Base-by-base conservation (phyloP, 2,888 invertebrate genomes). In the Synanthedon myopaeformis region DNA sequence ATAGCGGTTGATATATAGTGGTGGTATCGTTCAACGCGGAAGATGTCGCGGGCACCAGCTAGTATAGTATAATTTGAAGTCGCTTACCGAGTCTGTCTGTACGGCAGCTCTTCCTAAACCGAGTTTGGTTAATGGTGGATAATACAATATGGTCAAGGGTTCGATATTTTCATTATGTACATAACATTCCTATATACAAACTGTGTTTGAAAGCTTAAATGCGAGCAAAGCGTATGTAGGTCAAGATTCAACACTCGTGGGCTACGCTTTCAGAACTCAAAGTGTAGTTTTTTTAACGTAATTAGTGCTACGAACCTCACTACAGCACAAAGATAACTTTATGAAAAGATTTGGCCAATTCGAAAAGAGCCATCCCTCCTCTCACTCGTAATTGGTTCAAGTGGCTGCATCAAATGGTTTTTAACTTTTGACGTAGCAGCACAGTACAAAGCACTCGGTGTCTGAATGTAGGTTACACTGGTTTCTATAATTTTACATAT, bases 261-360 rank as follows among this genome's bases (percentile, higher is more conserved):
- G 65, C 58, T 62, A 61, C 59, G 62, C 65, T 70, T 72, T 71
- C 64, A 69, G 64, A 53, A 45, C 45, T 45, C 45, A 57, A 69
- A 76, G 71, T 74, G 76, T 74, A 78, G 76, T 76, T 79, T 79
- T n/a, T 79, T 79, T 76, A 76, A 81, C 73, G 69, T 82, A 82
- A 82, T 83, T 83, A 82, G 76, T 76, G 79, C 72, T 63, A 67
- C 73, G 68, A 69, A 71, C 69, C 68, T 65, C 71, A 73, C 74
- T 72, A 71, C 62, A 58, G 55, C 61, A 61, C 59, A 64, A 61
- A 62, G 65, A 58, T 55, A 59, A 65, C 60, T 60, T 5, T 45
- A 13, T 45, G 45, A 45, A 45, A 45, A 45, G 45, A 45, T 45
- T 45, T 12, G 45, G n/a, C 45, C 45, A 45, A 14, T 45, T 45